Evolutionary conservation across 2,797 vertebrate species (phyloP).

Genomic region (Tiaroga cobitis): DNA sequence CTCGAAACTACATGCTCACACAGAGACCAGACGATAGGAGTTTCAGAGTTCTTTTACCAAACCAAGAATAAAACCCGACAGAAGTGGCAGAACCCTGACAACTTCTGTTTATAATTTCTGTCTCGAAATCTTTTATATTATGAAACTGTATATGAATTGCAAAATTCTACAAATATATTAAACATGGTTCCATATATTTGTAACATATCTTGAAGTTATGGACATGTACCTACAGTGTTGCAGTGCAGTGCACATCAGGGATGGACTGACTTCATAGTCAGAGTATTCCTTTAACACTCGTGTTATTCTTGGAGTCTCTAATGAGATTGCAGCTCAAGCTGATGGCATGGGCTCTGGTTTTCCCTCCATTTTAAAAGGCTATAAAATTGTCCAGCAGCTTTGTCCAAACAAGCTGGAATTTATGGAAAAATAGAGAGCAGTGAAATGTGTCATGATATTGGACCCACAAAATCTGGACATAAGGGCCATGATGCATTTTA

Average conservation of each 20-base stretch:
- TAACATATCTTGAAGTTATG: too few species aligned
- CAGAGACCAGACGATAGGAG: too few species aligned
- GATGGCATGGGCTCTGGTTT: constrained; percentile 28
- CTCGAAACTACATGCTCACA: not conserved
- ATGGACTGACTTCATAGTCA: not conserved
- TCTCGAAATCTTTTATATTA: too few species aligned
- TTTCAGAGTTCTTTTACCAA: too few species aligned
- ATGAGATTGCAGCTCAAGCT: not conserved
- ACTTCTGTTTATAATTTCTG: too few species aligned
- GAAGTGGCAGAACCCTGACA: too few species aligned
- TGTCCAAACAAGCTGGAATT: constrained; percentile 19
- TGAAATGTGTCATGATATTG: constrained; percentile 52
- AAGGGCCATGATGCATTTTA: not conserved
- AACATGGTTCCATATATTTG: too few species aligned
- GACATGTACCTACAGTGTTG: too few species aligned
- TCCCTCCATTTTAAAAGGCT: constrained; percentile 22
- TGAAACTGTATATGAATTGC: too few species aligned
- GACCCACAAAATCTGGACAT: constrained; percentile 7
- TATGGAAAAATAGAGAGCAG: constrained; percentile 34
- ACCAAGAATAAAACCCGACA: too few species aligned
- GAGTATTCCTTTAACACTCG: not conserved
- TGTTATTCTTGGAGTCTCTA: constrained; percentile 1
- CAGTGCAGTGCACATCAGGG: too few species aligned
- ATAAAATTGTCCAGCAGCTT: constrained; percentile 3
- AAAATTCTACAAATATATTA: too few species aligned